These are phyloP conservation scores for Chiridota heheva DNA, from an alignment of 35 echinoderm and acorn worm species.

Conservation along the genomic window DNA sequence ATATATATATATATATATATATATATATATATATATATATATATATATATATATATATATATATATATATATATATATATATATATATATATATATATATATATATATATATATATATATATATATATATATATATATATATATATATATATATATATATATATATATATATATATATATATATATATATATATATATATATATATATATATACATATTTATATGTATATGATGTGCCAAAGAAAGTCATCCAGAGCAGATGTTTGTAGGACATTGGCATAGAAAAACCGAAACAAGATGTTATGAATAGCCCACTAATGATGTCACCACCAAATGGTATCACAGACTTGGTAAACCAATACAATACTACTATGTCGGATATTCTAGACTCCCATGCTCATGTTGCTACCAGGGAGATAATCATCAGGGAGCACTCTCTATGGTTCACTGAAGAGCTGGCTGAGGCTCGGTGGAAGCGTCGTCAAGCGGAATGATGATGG, in stretches of 20 bases:
- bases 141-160: too few relatives aligned
- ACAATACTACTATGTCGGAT: conserved; percentile 27
- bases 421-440: conserved; percentile 22
- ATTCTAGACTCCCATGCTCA: conserved; percentile 18
- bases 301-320: neutral
- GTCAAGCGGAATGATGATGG: conserved; percentile 18
- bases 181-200: too few relatives aligned
- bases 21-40: too few relatives aligned
- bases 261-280: neutral
- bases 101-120: too few relatives aligned
- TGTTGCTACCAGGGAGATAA: conserved; percentile 20
- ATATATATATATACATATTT: too few relatives aligned
- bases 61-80: too few relatives aligned
- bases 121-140: too few relatives aligned
- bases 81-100: too few relatives aligned
- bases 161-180: too few relatives aligned
- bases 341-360: neutral
- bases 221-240: neutral
- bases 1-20: too few relatives aligned
- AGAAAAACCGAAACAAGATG: conserved; percentile 12
- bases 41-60: too few relatives aligned
- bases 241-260: neutral
- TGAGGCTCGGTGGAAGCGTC: conserved; percentile 11
- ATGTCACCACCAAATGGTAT: conserved; percentile 10
- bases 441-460: conserved; percentile 24